Percentiles rank a stretch among this genome's conserved stretches.
Conservation (phyloP, 2,888 invertebrate species). For the Pandemis heparana region DNA sequence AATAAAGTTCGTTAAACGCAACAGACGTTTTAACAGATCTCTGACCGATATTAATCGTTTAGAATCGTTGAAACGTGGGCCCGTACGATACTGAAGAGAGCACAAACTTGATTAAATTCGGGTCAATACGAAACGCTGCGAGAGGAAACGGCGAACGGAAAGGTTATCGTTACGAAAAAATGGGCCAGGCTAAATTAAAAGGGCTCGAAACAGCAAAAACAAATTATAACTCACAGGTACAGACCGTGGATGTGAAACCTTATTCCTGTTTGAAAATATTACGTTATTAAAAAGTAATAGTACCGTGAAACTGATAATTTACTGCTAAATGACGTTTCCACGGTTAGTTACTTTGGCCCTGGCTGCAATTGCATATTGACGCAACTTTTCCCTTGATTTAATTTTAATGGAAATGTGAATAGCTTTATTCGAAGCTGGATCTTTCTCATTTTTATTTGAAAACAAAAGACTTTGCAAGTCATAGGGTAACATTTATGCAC, state of each 20-base stretch:
- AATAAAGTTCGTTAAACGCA: slow-evolving; percentile 3
- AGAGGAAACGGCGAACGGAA: slow-evolving; percentile 24
- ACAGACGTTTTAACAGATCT: slow-evolving; percentile 5
- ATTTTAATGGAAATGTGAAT: too few relatives aligned
- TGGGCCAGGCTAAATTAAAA: slow-evolving; percentile 17
- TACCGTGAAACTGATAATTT: background rate
- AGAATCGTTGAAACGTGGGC: slow-evolving; percentile 21
- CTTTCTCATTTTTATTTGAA: too few relatives aligned
- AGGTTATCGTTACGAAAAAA: slow-evolving; percentile 25
- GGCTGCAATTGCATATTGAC: too few relatives aligned
- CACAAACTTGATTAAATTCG: slow-evolving; percentile 36
- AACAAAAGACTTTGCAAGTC: too few relatives aligned
- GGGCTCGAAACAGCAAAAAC: slow-evolving; percentile 24
- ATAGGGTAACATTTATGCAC: background rate
- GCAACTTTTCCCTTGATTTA: too few relatives aligned
- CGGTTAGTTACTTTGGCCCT: background rate
- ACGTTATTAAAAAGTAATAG: background rate
- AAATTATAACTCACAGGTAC: slow-evolving; percentile 9
- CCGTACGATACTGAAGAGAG: slow-evolving; percentile 16
- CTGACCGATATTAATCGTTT: background rate
- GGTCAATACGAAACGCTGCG: slow-evolving; percentile 23
- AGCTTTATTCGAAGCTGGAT: too few relatives aligned
- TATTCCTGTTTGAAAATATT: background rate
- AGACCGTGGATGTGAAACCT: background rate
- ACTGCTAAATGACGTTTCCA: background rate